Evolutionary conservation across 2,888 invertebrate species (phyloP).

Genomic region (Cephus spinipes): DNA sequence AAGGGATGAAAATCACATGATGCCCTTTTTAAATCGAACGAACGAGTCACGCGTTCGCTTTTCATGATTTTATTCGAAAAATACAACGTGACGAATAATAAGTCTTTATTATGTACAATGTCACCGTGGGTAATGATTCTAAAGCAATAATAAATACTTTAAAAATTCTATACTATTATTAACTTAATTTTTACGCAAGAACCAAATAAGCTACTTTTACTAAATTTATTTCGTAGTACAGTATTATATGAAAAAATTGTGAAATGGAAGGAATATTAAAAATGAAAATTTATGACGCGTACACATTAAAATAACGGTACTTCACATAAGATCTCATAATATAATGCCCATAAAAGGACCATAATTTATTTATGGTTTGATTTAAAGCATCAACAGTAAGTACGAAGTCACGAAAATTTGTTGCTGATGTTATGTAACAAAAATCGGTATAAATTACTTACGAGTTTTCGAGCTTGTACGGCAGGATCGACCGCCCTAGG

Average conservation of each 20-base stretch:
- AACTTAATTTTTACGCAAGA: background rate
- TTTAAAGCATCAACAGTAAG: background rate
- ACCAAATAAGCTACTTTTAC: background rate
- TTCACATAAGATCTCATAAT: background rate
- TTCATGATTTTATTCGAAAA: background rate
- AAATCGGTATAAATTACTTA: conserved; percentile 33
- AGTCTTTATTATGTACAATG: background rate
- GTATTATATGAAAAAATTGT: background rate
- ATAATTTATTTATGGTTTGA: background rate
- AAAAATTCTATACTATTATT: background rate
- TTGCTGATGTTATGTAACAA: background rate
- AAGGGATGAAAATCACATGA: background rate
- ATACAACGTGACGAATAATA: background rate
- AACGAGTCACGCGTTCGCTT: background rate
- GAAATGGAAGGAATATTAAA: background rate
- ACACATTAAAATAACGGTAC: background rate
- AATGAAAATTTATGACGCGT: background rate
- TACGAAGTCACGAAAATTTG: background rate
- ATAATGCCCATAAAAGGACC: background rate
- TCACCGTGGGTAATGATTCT: background rate
- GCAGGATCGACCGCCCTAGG: conserved; percentile 39
- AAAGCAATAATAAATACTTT: background rate
- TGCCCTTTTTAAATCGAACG: background rate
- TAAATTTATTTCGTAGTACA: background rate
- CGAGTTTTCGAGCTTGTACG: conserved; percentile 43